phyloP scores from a whole-genome alignment of 2,797 vertebrate species.

The Tympanoctomys barrerae region DNA sequence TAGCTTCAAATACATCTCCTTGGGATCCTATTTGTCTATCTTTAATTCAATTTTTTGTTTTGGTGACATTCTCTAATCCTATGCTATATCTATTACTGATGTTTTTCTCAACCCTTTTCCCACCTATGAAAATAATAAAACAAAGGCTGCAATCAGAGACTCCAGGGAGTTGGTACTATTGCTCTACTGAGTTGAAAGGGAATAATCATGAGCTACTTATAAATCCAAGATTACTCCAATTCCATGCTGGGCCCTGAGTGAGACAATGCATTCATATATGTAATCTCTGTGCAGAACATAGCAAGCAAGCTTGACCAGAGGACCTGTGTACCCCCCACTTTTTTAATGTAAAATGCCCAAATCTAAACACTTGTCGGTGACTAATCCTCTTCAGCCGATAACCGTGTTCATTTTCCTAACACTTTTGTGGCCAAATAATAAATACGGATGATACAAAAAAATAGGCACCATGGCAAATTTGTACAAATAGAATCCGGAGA shows the following conservation, averaged over 20 bases:
- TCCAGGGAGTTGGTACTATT: not conserved
- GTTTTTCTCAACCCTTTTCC: conserved; percentile 52
- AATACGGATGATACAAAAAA: conserved; percentile 70
- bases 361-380: conserved; percentile 41
- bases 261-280: conserved; percentile 17
- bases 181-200: conserved; percentile 54
- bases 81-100: not conserved
- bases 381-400: conserved; percentile 52
- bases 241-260: conserved; percentile 10
- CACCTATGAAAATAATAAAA: conserved; percentile 49
- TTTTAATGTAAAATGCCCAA: conserved; percentile 35
- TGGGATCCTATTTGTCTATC: not conserved
- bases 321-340: not conserved
- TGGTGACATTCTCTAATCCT: conserved; percentile 1
- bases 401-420: conserved; percentile 43
- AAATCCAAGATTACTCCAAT: conserved; percentile 59
- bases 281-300: conserved; percentile 49
- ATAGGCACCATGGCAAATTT: conserved; percentile 51
- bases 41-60: conserved; percentile 38
- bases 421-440: conserved; percentile 68
- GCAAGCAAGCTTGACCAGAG: conserved; percentile 47
- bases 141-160: conserved; percentile 53
- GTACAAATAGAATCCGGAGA: conserved; percentile 71
- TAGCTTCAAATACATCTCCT: conserved; percentile 1
- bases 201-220: conserved; percentile 62